A percentile compares a stretch with the other conserved stretches of the same genome.
Evolutionary conservation across 2,113 vertebrate species (phyloP).

Genomic region (Blennius ocellaris): DNA sequence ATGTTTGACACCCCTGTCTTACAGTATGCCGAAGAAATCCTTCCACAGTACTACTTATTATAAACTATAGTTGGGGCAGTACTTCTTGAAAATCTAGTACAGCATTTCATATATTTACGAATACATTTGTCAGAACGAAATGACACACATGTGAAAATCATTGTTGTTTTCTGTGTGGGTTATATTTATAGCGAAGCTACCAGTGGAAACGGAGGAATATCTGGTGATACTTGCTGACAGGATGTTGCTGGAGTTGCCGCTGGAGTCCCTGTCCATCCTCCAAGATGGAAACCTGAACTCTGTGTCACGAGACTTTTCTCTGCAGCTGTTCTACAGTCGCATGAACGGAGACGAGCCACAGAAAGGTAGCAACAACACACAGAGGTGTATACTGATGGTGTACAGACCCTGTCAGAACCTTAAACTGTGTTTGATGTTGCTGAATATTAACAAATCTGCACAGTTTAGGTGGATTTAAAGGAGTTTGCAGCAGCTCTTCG

Average conservation of each 20-base stretch:
- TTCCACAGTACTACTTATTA: neutral
- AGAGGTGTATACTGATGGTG: neutral
- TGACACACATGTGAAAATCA: neutral
- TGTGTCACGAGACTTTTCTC: conserved; percentile 89
- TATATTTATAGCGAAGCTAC: conserved; percentile 37
- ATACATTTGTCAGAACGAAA: neutral
- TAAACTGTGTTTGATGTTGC: too few species aligned
- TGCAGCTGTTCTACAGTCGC: conserved; percentile 87
- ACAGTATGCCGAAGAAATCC: neutral
- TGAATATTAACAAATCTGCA: too few species aligned
- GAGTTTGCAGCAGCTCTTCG: too few species aligned
- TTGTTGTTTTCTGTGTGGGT: neutral
- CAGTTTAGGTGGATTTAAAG: too few species aligned
- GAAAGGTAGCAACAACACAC: conserved; percentile 71
- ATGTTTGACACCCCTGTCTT: too few species aligned
- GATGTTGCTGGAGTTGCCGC: conserved; percentile 85
- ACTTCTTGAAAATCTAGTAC: too few species aligned
- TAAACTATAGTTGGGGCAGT: neutral
- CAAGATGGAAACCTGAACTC: conserved; percentile 75
- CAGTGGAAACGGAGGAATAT: conserved; percentile 68
- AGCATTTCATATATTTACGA: neutral
- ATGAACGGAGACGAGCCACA: conserved; percentile 68
- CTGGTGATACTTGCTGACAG: conserved; percentile 85
- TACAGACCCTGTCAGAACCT: too few species aligned
- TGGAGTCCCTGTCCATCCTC: conserved; percentile 86